Evolutionary conservation across 2,797 vertebrate species (phyloP).

Genomic region (Scyliorhinus canicula): DNA sequence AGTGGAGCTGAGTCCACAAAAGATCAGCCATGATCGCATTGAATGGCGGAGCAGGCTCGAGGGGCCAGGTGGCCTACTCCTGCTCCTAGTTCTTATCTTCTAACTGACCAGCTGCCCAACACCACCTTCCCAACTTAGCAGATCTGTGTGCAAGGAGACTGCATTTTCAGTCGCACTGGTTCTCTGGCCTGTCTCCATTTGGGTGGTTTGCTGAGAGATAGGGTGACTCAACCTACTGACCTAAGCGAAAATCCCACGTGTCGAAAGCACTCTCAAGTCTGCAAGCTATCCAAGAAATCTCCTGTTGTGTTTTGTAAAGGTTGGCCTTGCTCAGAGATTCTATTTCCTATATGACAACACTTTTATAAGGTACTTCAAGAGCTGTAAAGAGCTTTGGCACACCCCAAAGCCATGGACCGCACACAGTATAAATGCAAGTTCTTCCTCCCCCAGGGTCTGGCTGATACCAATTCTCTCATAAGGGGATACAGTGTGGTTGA

Average conservation of each 20-base stretch:
- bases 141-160: neutral
- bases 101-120: neutral
- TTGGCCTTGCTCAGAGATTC: neutral
- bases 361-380: neutral
- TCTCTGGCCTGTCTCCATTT: neutral
- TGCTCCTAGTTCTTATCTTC: too few species aligned
- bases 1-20: too few species aligned
- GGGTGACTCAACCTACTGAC: neutral
- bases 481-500: neutral
- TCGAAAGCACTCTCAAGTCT: neutral
- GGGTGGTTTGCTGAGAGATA: neutral
- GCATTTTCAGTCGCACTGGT: neutral
- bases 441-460: neutral
- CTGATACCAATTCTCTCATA: neutral
- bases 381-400: too few species aligned
- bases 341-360: neutral
- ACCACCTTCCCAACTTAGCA: neutral
- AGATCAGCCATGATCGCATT: too few species aligned
- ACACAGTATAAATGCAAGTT: neutral
- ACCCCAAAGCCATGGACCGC: too few species aligned
- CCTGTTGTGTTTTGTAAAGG: neutral
- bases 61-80: too few species aligned
- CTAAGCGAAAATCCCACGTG: neutral
- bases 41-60: too few species aligned
- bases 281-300: neutral